Evolutionary conservation across 2,113 vertebrate genomes (phyloP), one percentile per base, ranked within the genome.

Genomic region (Aptenodytes patagonicus): DNA sequence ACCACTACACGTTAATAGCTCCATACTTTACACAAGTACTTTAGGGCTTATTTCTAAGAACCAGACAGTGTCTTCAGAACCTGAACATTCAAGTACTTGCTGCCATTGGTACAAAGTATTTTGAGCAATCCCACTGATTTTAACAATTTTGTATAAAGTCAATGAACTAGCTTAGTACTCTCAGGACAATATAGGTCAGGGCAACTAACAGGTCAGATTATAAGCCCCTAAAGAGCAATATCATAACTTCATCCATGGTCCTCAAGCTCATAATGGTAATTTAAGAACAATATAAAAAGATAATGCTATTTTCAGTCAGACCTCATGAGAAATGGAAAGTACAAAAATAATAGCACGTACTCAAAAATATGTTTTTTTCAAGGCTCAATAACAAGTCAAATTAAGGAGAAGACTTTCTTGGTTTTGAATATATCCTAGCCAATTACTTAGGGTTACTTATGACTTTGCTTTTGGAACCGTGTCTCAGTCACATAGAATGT

Each of bases 201-300:
- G 36, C 21, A 60, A 57, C 10, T 52, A 16, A n/a, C 72, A 22
- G 8, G 32, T 61, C 49, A 83, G 32, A 54, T 64, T 22, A 68
- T 4, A 79, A 61, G 44, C 7, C 20, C 32, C 46, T 60, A 9
- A 47, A 57, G n/a, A 81, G 15, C 22, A 87, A 10, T 38, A 34
- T 25, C 36, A 13, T 55, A 36, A 47, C 57, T 65, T 65, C 28
- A 46, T 32, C 31, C 44, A 10, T 6, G 13, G 18, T 60, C 47
- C 47, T 68, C 0, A 0, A 69, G 31, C 25, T 84, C 49, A 29
- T 54, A 54, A 66, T 13, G 4, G 52, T 15, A 19, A 79, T 2
- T 4, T 52, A 49, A 72, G 51, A 87, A 11, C 10, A 40, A 26
- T 8, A 65, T 2, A 58, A 84, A 58, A 61, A 69, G 9, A 52